These are phyloP conservation scores for Girardinichthys multiradiatus DNA, from an alignment of 2,113 vertebrate species.

Conservation along the genomic window DNA sequence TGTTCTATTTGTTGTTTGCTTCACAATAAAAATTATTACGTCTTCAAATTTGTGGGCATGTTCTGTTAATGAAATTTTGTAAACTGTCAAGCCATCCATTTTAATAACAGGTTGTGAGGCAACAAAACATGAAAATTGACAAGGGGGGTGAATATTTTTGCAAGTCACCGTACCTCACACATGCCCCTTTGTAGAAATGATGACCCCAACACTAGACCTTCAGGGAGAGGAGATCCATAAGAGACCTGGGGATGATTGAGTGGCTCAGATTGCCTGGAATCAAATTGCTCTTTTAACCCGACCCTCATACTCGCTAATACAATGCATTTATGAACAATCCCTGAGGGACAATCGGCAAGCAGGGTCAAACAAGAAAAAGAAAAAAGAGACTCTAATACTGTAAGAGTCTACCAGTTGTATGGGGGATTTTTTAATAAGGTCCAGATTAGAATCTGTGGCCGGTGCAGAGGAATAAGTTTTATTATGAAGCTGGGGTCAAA, in stretches of 20 bases:
- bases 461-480: not conserved
- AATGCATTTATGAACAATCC: slow-evolving; percentile 27
- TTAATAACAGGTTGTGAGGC: too few relatives aligned
- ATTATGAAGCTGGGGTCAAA: not conserved
- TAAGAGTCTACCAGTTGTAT: not conserved
- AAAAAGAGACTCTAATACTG: not conserved
- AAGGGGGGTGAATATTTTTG: too few relatives aligned
- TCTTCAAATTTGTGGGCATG: too few relatives aligned
- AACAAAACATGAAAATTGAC: too few relatives aligned
- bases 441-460: not conserved
- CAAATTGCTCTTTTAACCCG: slow-evolving; percentile 24
- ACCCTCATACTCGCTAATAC: slow-evolving; percentile 9
- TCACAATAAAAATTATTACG: too few relatives aligned
- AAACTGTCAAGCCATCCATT: too few relatives aligned
- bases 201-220: not conserved
- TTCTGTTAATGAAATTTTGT: too few relatives aligned
- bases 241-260: not conserved
- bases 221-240: slow-evolving; percentile 1
- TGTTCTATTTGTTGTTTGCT: too few relatives aligned
- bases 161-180: slow-evolving; percentile 1
- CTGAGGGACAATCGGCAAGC: not conserved
- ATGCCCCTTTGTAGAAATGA: not conserved
- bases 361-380: slow-evolving; percentile 5
- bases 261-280: not conserved
- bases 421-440: not conserved